These are phyloP conservation scores for Melipona quadrifasciata DNA, from an alignment of 1,140 invertebrate species.

Conservation along the genomic window DNA sequence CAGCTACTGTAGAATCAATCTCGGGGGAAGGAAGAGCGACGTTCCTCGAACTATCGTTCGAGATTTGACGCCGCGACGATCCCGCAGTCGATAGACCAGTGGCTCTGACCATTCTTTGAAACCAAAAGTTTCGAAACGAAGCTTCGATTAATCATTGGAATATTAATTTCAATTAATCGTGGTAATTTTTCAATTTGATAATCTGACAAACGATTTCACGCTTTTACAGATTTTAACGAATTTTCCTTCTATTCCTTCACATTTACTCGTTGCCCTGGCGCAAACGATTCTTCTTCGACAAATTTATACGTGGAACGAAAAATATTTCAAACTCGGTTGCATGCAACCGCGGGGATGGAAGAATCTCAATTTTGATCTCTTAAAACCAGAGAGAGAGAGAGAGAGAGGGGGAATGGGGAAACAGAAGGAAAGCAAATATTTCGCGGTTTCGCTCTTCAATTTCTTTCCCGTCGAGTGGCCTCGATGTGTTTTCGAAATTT, in stretches of 20 bases:
- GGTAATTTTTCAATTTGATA: no score
- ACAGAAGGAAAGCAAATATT: neutral
- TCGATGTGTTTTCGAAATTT: constrained; percentile 17
- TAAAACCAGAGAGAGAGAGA: neutral
- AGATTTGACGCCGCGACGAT: neutral
- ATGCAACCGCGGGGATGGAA: no score
- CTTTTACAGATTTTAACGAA: no score
- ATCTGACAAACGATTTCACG: no score
- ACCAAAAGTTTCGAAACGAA: neutral
- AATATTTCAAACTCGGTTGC: neutral
- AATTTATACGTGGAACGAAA: no score
- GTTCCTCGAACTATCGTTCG: neutral
- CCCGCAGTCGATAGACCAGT: neutral
- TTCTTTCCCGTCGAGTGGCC: constrained; percentile 35
- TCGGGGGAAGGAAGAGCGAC: neutral
- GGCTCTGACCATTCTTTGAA: neutral
- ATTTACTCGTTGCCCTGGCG: no score
- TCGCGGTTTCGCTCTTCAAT: neutral
- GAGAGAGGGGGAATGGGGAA: no score
- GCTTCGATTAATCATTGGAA: no score
- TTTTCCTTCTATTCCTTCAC: no score
- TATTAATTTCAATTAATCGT: no score
- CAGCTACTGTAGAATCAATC: neutral
- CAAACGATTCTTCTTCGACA: no score
- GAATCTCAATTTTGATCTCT: neutral